phyloP scores from a whole-genome alignment of 2,888 invertebrate genomes.

The Athrips mouffetella region DNA sequence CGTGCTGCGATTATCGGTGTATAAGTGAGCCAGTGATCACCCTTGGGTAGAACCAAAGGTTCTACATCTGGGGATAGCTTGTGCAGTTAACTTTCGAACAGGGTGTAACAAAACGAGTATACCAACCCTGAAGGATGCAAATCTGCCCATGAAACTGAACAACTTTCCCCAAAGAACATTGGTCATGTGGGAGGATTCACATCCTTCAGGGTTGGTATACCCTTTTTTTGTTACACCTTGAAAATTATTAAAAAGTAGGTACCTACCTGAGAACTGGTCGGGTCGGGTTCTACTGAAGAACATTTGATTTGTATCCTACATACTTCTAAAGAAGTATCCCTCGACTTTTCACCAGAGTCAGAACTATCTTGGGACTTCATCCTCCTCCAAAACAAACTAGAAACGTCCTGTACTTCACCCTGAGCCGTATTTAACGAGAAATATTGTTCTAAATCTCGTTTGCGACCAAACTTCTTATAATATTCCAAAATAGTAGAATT shows the following conservation, averaged over 20 bases:
- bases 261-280: slow-evolving; percentile 51
- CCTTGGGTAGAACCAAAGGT: no score
- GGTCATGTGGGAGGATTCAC: no score
- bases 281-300: slow-evolving; percentile 53
- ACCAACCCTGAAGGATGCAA: no score
- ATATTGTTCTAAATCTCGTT: slow-evolving; percentile 82
- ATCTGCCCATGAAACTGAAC: no score
- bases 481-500: slow-evolving; percentile 79
- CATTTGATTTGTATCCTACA: slow-evolving; percentile 68
- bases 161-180: no score
- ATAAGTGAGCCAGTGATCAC: no score
- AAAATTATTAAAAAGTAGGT: background rate
- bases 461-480: slow-evolving; percentile 82
- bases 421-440: slow-evolving; percentile 75
- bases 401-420: slow-evolving; percentile 58
- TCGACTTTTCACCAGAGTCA: slow-evolving; percentile 59
- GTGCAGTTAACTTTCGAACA: no score
- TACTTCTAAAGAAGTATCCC: slow-evolving; percentile 61
- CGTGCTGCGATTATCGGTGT: no score
- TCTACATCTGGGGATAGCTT: no score
- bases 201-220: no score
- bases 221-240: no score
- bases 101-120: no score
- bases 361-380: slow-evolving; percentile 68
- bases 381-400: slow-evolving; percentile 63